Conservation (phyloP, 2,888 invertebrate species). For the Stramonita haemastoma region DNA sequence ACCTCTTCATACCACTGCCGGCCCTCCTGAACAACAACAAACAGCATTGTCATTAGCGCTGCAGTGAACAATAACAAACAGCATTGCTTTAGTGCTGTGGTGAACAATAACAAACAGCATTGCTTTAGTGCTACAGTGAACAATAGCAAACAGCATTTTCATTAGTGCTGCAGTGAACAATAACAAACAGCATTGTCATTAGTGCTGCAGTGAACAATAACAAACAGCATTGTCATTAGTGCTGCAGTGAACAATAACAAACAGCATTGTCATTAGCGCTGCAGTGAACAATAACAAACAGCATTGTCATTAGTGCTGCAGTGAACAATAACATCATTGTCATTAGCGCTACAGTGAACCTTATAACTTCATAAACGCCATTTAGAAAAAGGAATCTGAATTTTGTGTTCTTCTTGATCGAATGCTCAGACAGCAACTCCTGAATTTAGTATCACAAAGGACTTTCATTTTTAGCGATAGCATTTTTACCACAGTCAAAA, state of each 20-base stretch:
- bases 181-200: background rate
- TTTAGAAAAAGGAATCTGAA: too few relatives aligned
- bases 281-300: background rate
- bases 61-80: background rate
- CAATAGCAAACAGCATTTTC: background rate
- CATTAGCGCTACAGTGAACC: background rate
- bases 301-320: background rate
- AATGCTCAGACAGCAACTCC: too few relatives aligned
- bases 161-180: background rate
- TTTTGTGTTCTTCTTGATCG: too few relatives aligned
- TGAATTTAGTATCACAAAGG: too few relatives aligned
- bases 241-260: background rate
- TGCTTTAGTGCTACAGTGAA: background rate
- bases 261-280: background rate
- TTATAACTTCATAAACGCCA: too few relatives aligned
- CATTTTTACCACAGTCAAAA: too few relatives aligned
- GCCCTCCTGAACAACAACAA: background rate
- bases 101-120: background rate
- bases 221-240: background rate
- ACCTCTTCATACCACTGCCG: slow-evolving; percentile 22
- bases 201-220: background rate
- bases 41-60: background rate
- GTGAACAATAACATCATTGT: background rate
- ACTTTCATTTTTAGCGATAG: too few relatives aligned
- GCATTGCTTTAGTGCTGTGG: background rate